Conservation (phyloP, 2,113 vertebrate species). For the Brachionichthys hirsutus region DNA sequence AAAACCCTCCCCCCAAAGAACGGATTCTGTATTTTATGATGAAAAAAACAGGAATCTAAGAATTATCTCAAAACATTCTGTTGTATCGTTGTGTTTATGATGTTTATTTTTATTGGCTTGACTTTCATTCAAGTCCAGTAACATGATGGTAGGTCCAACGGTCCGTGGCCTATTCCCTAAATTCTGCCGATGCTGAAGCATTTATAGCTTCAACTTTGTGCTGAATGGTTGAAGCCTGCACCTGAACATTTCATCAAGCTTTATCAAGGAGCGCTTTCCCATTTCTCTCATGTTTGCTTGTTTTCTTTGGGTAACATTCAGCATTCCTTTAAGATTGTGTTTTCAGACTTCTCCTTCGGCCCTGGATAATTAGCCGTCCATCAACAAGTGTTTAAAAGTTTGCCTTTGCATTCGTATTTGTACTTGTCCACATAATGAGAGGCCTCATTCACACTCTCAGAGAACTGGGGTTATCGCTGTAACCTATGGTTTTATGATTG, state of each 20-base stretch:
- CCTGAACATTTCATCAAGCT: conserved; percentile 36
- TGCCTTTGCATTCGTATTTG: conserved; percentile 1
- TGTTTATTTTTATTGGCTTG: conserved; percentile 36
- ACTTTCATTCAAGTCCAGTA: conserved; percentile 35
- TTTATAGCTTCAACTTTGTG: conserved; percentile 31
- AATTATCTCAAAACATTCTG: not conserved
- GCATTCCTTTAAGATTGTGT: conserved; percentile 54
- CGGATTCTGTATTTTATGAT: not conserved
- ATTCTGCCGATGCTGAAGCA: conserved; percentile 11
- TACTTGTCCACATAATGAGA: too few relatives aligned
- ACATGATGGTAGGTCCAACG: conserved; percentile 10
- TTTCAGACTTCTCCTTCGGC: conserved; percentile 19
- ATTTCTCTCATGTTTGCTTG: conserved; percentile 21
- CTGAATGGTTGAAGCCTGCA: conserved; percentile 27
- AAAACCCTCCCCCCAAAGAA: not conserved
- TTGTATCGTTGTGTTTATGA: conserved; percentile 10
- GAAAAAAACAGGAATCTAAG: not conserved
- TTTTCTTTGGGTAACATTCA: conserved; percentile 48
- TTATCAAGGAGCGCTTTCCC: conserved; percentile 2
- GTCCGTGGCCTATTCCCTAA: conserved; percentile 6
- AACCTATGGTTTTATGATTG: too few relatives aligned
- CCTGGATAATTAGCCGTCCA: conserved; percentile 43
- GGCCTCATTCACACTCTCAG: too few relatives aligned
- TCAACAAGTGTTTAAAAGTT: conserved; percentile 38
- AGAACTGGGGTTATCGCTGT: too few relatives aligned